These are phyloP conservation scores for Catalaphyllia jardinei DNA, from an alignment of 64 coral and sea anemone species.

Conservation along the genomic window DNA sequence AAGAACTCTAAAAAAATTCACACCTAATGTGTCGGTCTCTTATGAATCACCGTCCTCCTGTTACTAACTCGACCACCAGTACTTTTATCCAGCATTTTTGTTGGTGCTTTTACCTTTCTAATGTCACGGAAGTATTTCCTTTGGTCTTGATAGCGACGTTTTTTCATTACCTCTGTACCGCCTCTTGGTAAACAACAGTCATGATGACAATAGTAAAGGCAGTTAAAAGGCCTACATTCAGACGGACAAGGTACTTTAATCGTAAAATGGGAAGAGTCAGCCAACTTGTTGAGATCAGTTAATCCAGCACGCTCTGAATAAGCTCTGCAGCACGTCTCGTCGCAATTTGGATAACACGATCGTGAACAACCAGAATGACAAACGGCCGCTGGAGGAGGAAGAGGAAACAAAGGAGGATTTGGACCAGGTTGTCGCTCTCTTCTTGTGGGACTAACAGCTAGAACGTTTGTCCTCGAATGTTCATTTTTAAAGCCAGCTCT, in stretches of 20 bases:
- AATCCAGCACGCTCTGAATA: background rate
- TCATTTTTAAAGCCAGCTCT: background rate
- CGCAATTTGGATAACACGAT: constrained; percentile 47
- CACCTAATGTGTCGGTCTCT: background rate
- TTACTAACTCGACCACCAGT: background rate
- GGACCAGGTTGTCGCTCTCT: background rate
- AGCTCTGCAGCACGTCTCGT: constrained; percentile 50
- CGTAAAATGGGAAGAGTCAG: background rate
- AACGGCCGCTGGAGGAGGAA: background rate
- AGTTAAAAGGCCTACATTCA: constrained; percentile 79
- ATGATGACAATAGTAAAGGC: constrained; percentile 86
- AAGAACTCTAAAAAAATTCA: background rate
- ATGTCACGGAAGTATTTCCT: background rate
- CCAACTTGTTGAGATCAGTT: background rate
- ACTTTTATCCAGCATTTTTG: background rate
- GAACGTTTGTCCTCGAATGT: background rate
- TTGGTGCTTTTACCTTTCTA: background rate
- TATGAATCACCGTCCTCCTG: background rate
- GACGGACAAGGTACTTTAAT: constrained; percentile 60
- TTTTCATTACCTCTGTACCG: background rate
- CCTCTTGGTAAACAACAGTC: constrained; percentile 74
- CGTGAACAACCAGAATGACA: constrained; percentile 45
- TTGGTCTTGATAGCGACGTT: constrained; percentile 5
- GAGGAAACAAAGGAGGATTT: background rate
- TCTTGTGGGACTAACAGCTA: constrained; percentile 18